Conservation (phyloP, 2,113 vertebrate genomes). For the Oreochromis spilurus region DNA sequence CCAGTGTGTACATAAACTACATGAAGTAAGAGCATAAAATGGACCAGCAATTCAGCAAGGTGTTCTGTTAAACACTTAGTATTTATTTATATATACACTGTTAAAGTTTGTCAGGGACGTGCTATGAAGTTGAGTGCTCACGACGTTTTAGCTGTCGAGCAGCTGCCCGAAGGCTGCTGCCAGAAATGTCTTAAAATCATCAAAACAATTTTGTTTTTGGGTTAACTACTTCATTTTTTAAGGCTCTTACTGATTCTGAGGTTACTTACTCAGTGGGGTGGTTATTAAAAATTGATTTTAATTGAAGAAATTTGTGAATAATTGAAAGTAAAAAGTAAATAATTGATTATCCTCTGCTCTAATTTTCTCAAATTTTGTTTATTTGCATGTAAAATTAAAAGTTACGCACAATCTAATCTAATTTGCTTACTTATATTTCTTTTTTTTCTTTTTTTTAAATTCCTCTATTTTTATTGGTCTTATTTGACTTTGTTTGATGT, state of each 20-base stretch:
- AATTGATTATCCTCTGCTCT: not conserved
- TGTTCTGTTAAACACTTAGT: not conserved
- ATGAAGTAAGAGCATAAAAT: not conserved
- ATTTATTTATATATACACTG: not conserved
- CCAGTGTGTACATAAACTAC: not conserved
- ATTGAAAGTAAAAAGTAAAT: not conserved
- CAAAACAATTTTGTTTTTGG: not conserved
- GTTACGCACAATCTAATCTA: not conserved
- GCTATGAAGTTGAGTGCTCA: not conserved
- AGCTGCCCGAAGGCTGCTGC: not conserved
- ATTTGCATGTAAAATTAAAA: not conserved
- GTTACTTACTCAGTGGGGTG: not conserved
- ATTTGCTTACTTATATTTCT: not conserved
- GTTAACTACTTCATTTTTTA: not conserved
- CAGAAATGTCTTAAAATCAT: not conserved
- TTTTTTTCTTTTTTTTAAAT: not conserved
- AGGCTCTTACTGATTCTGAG: not conserved
- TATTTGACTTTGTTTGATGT: not conserved
- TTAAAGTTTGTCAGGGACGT: not conserved
- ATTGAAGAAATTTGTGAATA: not conserved
- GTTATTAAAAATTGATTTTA: not conserved
- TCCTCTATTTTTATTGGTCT: not conserved
- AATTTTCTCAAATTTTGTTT: not conserved
- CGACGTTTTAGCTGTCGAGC: fast-evolving
- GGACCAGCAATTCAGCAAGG: not conserved